Evolutionary conservation across 1,140 invertebrate species (phyloP).

Genomic region (Polyergus mexicanus): DNA sequence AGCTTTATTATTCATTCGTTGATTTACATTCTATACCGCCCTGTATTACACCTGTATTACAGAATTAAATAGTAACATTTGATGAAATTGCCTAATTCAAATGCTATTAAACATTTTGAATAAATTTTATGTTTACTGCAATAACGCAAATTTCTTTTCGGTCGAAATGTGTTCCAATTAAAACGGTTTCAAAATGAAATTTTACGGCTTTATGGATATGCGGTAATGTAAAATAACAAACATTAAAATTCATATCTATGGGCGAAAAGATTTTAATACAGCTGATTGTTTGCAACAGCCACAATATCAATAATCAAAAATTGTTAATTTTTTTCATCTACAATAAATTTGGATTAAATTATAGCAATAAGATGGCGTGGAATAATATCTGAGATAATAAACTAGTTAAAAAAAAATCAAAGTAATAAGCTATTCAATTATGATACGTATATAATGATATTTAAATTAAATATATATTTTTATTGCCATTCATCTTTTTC

Average conservation of each 20-base stretch:
- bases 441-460: neutral
- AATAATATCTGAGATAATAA: constrained; percentile 12
- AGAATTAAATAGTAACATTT: constrained; percentile 22
- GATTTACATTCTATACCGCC: neutral
- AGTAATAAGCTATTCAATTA: neutral
- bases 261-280: neutral
- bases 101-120: neutral
- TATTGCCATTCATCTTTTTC: neutral
- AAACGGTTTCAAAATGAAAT: constrained; percentile 3
- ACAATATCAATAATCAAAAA: constrained; percentile 36
- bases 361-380: neutral
- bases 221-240: neutral
- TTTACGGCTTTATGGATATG: neutral
- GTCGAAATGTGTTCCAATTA: constrained; percentile 15
- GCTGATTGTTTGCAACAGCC: neutral
- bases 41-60: neutral
- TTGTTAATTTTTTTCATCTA: constrained; percentile 5
- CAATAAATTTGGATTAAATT: constrained; percentile 34
- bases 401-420: neutral
- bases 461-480: neutral
- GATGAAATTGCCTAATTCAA: constrained; percentile 8
- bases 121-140: constrained; percentile 3
- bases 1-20: neutral
- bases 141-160: neutral
- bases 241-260: constrained; percentile 9